Percentiles rank a stretch among this genome's conserved stretches.
Evolutionary conservation across 1,140 invertebrate genomes (phyloP).

Genomic region (Magallana gigas): DNA sequence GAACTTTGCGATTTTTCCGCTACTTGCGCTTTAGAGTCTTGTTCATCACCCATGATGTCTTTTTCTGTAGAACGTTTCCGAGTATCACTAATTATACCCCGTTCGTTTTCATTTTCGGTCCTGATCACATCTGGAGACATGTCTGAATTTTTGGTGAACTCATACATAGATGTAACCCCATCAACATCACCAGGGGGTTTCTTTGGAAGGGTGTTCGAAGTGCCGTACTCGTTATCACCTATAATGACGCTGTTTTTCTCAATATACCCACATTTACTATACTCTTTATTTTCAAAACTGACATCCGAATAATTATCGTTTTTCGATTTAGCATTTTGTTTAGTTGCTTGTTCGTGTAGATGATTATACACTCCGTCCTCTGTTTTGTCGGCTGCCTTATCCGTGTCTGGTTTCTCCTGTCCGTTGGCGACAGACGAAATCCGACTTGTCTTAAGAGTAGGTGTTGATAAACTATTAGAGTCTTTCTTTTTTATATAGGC

Average conservation of each 20-base stretch:
- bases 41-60: background rate
- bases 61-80: background rate
- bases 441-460: background rate
- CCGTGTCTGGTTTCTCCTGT: background rate
- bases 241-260: background rate
- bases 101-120: too few species aligned
- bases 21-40: background rate
- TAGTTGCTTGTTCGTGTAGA: background rate
- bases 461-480: background rate
- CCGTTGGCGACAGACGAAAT: background rate
- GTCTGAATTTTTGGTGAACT: too few species aligned
- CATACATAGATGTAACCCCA: too few species aligned
- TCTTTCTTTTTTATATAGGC: constrained; percentile 10
- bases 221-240: background rate
- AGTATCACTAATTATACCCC: too few species aligned
- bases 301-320: background rate
- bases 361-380: background rate
- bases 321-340: background rate
- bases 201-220: background rate
- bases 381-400: background rate
- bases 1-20: background rate
- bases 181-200: too few species aligned
- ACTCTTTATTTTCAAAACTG: background rate
- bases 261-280: background rate
- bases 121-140: too few species aligned